Evolutionary conservation across 2,888 invertebrate genomes (phyloP), one percentile per base, ranked within the genome.

Genomic region (Nysson spinosus): DNA sequence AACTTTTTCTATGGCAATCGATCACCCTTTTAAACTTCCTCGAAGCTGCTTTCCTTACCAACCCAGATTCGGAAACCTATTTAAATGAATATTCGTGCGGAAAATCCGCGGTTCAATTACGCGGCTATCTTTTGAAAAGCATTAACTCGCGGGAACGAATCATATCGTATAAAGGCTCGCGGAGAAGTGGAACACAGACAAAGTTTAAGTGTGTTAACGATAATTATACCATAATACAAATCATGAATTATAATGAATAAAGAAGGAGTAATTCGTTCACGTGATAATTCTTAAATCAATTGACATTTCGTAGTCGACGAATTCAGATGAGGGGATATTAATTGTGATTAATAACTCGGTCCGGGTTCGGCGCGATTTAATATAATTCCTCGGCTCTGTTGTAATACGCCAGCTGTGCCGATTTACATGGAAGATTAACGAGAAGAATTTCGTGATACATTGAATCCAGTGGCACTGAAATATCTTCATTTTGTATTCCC

Each of bases 1-100:
- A 61, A 64, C 52, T 52, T 43, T 34, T 14, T 20, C 39, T 30
- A 34, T 22, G 28, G 32, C 28, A 37, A 63, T 62, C 50, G 55
- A 65, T 65, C 50, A 50, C 34, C 17, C 19, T 4, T 24, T n/a
- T 35, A 28, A 60, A 54, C 24, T 54, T 32, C 11, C n/a, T n/a
- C 30, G 11, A 12, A 14, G 9, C 7, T 6, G 9, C n/a, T 17
- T 22, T 19, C 12, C 34, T 20, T 16, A 11, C 9, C 16, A 6
- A 3, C 17, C 24, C 30, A 28, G 11, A 22, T 14, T 22, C 34
- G 19, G 7, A 43, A 56, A 40, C 34, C 49, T 9, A n/a, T 14
- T 17, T 34, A 12, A 40, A 42, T 4, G 37, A 39, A 16, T 12
- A 11, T 19, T 22, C 11, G 9, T 17, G 3, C 12, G 35, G 35